A percentile compares a stretch with the other conserved stretches of the same genome.
These are phyloP conservation scores for Chironomus riparius DNA, from an alignment of 2,888 invertebrate genomes.

Conservation along the genomic window DNA sequence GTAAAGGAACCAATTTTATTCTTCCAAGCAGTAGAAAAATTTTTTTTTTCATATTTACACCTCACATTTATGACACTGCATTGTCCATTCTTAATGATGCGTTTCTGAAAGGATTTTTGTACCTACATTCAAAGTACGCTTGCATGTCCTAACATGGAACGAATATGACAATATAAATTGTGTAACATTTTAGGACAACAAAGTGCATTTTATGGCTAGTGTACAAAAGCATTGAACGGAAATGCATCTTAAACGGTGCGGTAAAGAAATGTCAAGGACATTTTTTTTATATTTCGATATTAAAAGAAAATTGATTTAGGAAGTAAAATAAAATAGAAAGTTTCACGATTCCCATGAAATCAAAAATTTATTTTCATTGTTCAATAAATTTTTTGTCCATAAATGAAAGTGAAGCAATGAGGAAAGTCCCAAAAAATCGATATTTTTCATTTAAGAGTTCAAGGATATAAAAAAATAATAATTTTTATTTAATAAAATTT, in stretches of 20 bases:
- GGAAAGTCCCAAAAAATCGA: neutral
- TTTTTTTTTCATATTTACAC: constrained; percentile 22
- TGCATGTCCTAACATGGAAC: neutral
- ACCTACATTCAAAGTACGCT: no score
- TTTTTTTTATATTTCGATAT: neutral
- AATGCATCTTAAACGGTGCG: constrained; percentile 13
- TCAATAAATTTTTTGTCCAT: neutral
- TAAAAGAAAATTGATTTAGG: neutral
- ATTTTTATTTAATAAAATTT: constrained; percentile 14
- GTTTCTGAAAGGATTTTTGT: constrained; percentile 5
- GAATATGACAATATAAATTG: constrained; percentile 3
- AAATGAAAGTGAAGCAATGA: neutral
- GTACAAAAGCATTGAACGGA: neutral
- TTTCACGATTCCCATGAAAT: constrained; percentile 10
- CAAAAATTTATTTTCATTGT: neutral
- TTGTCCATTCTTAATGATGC: constrained; percentile 25
- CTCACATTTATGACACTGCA: neutral
- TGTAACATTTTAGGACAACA: constrained; percentile 9
- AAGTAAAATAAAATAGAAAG: neutral
- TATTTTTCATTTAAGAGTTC: constrained; percentile 6
- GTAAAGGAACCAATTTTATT: neutral
- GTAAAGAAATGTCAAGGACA: constrained; percentile 22
- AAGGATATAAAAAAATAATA: constrained; percentile 13
- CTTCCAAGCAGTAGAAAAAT: neutral
- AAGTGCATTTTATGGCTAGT: constrained; percentile 18